Base-by-base conservation (phyloP, 2,797 vertebrate genomes). In the Cottoperca gobio region DNA sequence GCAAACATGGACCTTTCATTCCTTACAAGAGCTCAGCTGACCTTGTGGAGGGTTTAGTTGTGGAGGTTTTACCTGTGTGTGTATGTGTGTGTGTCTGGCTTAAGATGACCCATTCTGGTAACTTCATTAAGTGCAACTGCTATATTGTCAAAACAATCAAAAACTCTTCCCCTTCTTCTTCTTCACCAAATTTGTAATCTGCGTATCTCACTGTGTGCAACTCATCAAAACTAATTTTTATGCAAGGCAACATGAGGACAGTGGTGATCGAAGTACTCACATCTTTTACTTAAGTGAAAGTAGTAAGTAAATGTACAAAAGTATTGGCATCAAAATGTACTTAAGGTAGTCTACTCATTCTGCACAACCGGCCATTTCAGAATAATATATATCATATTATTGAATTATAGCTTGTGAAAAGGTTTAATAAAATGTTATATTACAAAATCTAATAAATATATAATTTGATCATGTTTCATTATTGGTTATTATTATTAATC, bases 1-100 rank as follows among this genome's bases (percentile, higher is more conserved):
- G 82, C 84, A 91, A 89, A 92, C 89, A 90, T 1, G 24, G 73
- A 65, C 66, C 70, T 81, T 78, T 85, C 70, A 71, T 81, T 88
- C 72, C 71, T 68, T 62, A 77, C 81, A 71, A 78, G 84, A 90
- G 81, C 84, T 82, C 49, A 16, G 3, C 74, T 88, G 85, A 90
- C 89, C 87, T 83, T 75, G 72, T 35, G 75, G 55, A 37, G 13
- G 35, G 28, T 66, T 73, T 42, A 75, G n/a, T 83, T 75, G 72
- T 35, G 75, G 55, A 37, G 13, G 35, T 28, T 66, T 73, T 42
- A 23, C 61, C 57, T 55, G 55, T 60, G 33, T 62, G 35, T 43
- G 35, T 35, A 40, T 24, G 19, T 49, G 40, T 19, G 8, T 49
- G 31, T 55, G 40, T 45, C 39, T 39, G 19, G 16, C 61, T 54